phyloP scores from a whole-genome alignment of 2,797 vertebrate genomes.

The Chaetophractus vellerosus region DNA sequence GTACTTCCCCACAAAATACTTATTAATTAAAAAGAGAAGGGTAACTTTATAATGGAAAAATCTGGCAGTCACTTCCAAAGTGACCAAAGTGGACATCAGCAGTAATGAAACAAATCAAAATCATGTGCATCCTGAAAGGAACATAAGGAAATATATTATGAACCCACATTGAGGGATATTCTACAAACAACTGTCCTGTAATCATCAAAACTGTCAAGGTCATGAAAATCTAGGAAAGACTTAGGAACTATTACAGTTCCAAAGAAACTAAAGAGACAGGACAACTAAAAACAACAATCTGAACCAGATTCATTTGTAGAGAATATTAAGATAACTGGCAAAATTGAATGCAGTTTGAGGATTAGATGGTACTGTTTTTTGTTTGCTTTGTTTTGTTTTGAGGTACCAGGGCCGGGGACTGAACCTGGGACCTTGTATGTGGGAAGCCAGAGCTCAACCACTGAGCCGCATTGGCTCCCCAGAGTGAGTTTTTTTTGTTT shows the following conservation, averaged over 20 bases:
- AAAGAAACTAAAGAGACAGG: neutral
- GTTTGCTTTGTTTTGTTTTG: too few relatives aligned
- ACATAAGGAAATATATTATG: slow-evolving; percentile 29
- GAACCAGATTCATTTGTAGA: neutral
- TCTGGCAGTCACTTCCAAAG: neutral
- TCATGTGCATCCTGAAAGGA: slow-evolving; percentile 10
- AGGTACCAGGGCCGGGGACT: too few relatives aligned
- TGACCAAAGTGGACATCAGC: slow-evolving; percentile 2
- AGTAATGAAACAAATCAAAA: slow-evolving; percentile 50
- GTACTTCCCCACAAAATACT: slow-evolving; percentile 45
- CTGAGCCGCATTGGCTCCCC: too few relatives aligned
- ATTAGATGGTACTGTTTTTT: neutral
- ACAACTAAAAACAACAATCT: slow-evolving; percentile 59
- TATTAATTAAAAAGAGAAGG: neutral
- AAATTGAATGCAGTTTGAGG: slow-evolving; percentile 23
- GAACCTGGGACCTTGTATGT: too few relatives aligned
- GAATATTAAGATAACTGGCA: neutral
- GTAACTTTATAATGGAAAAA: slow-evolving; percentile 1
- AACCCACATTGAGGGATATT: neutral
- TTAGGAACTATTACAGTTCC: slow-evolving; percentile 12
- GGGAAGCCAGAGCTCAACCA: too few relatives aligned
- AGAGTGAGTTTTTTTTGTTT: too few relatives aligned
- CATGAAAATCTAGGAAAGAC: neutral
- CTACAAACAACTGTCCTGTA: neutral
- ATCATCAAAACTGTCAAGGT: slow-evolving; percentile 32